These are phyloP conservation scores for Zapus hudsonius DNA, from an alignment of 2,113 vertebrate genomes.

Conservation along the genomic window DNA sequence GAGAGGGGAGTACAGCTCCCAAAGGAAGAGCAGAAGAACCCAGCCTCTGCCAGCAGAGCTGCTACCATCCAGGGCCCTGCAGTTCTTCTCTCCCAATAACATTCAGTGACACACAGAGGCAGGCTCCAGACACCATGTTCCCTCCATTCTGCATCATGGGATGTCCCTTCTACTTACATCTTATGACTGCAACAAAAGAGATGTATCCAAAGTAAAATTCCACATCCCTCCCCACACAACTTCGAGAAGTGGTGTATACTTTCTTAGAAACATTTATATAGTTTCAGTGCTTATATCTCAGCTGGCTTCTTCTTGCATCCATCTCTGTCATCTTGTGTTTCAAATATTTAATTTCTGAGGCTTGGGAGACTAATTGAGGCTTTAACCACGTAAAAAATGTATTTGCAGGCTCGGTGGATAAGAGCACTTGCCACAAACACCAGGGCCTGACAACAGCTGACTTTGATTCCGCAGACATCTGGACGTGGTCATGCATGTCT, in stretches of 20 bases:
- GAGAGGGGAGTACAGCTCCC: constrained; percentile 58
- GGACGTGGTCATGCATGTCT: too few species aligned
- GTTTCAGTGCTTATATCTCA: neutral
- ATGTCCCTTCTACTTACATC: neutral
- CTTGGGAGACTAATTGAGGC: neutral
- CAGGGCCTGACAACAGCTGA: too few species aligned
- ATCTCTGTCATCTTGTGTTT: neutral
- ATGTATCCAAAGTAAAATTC: neutral
- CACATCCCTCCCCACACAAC: neutral
- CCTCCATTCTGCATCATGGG: neutral
- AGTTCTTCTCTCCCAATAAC: constrained; percentile 78
- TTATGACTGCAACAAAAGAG: neutral
- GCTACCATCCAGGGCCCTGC: constrained; percentile 76
- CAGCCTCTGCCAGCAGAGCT: constrained; percentile 75
- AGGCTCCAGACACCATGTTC: neutral
- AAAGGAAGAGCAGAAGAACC: constrained; percentile 66
- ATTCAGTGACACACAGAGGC: constrained; percentile 63
- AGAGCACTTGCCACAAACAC: too few species aligned
- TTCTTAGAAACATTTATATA: neutral
- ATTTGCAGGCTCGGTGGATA: neutral
- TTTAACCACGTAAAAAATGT: neutral
- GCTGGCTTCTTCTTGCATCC: neutral
- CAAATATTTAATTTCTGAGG: constrained; percentile 30
- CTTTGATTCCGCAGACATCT: too few species aligned
- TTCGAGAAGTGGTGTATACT: neutral